A percentile compares a stretch with the other conserved stretches of the same genome.
Conservation (phyloP, 2,888 invertebrate genomes). For the Eristalis intricaria region DNA sequence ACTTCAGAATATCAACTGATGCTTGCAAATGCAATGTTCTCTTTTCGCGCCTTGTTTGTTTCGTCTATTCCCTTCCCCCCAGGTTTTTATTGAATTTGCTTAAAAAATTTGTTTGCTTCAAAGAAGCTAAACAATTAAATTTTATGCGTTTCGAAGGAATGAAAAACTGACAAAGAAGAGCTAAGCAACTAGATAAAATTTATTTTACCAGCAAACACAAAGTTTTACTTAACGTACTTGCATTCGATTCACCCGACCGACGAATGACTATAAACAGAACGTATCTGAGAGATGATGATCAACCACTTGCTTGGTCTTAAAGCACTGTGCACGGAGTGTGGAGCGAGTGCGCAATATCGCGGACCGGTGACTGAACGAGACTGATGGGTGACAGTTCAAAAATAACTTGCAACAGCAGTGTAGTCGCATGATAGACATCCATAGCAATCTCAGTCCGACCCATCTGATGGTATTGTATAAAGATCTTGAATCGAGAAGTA, state of each 20-base stretch:
- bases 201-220: neutral
- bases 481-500: neutral
- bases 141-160: neutral
- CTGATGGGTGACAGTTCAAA: slow-evolving; percentile 3
- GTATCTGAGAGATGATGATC: neutral
- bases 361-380: slow-evolving; percentile 41
- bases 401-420: slow-evolving; percentile 13
- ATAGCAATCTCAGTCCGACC: neutral
- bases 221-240: slow-evolving; percentile 34
- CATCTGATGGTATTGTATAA: neutral
- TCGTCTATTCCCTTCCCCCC: neutral
- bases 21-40: neutral
- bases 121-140: neutral
- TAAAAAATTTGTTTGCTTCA: neutral
- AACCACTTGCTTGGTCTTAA: slow-evolving; percentile 7
- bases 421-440: slow-evolving; percentile 38
- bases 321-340: neutral
- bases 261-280: slow-evolving; percentile 36
- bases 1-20: slow-evolving; percentile 7
- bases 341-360: neutral
- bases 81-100: neutral
- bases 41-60: neutral
- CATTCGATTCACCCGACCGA: neutral
- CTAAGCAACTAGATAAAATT: neutral
- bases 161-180: neutral